A percentile compares a stretch with the other conserved stretches of the same genome.
phyloP scores from a whole-genome alignment of 2,113 vertebrate genomes.

The Sander lucioperca region DNA sequence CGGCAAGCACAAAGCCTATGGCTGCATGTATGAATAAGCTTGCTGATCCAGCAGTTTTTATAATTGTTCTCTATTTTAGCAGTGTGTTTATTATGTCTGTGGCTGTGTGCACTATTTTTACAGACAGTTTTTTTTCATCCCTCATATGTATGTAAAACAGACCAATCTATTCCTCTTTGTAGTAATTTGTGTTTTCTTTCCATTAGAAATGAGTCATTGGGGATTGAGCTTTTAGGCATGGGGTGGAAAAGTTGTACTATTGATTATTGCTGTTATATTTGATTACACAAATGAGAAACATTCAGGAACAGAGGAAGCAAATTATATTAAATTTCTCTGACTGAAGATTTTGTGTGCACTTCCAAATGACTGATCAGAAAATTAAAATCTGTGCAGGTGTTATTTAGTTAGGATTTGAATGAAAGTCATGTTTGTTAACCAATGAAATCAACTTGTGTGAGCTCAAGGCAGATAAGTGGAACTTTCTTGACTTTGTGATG shows the following conservation, averaged over 20 bases:
- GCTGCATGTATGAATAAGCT: constrained; percentile 28
- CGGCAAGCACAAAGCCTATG: constrained; percentile 37
- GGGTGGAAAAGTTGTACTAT: constrained; percentile 39
- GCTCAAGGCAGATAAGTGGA: constrained; percentile 19
- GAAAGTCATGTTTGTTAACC: constrained; percentile 46
- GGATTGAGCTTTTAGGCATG: constrained; percentile 50
- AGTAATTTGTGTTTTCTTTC: constrained; percentile 53
- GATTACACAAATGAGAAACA: constrained; percentile 66
- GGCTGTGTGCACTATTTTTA: background rate
- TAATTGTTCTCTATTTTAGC: constrained; percentile 52
- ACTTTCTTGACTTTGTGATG: constrained; percentile 66
- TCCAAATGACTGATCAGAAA: constrained; percentile 54
- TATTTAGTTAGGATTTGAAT: constrained; percentile 23
- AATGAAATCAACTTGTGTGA: constrained; percentile 22
- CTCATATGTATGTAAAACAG: constrained; percentile 52
- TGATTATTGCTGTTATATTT: constrained; percentile 67
- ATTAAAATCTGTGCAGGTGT: constrained; percentile 51
- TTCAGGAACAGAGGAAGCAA: constrained; percentile 50
- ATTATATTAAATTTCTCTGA: constrained; percentile 59
- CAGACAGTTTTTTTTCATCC: constrained; percentile 27
- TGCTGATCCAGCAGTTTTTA: constrained; percentile 68
- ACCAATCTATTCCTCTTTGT: constrained; percentile 30
- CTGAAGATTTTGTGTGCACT: constrained; percentile 43
- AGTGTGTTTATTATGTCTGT: constrained; percentile 20
- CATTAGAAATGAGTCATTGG: constrained; percentile 59